phyloP scores from a whole-genome alignment of 2,113 vertebrate species.

The Salvelinus alpinus region DNA sequence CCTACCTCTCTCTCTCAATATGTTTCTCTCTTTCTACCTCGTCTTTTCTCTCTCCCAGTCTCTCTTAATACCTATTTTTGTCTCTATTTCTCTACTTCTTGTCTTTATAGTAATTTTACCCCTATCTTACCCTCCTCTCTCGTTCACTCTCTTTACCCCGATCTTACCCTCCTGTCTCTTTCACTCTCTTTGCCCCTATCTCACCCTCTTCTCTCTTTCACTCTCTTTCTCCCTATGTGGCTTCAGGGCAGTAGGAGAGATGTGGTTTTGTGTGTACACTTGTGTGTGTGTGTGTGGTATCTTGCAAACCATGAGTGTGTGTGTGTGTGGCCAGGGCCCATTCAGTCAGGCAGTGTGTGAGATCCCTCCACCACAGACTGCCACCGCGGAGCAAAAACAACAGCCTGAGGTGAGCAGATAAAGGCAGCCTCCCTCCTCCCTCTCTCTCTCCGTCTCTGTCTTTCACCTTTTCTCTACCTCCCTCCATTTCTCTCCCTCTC shows the following conservation, averaged over 20 bases:
- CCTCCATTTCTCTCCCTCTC: not conserved
- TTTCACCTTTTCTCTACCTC: not conserved
- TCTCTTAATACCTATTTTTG: not conserved
- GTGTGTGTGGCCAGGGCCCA: not conserved
- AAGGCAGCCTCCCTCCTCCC: conserved; percentile 1
- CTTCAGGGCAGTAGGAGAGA: too few species aligned
- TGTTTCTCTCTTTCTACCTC: conserved; percentile 7
- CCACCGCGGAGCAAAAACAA: conserved; percentile 17
- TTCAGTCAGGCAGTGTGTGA: conserved; percentile 1
- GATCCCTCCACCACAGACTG: not conserved
- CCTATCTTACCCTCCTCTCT: not conserved
- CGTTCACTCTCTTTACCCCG: not conserved
- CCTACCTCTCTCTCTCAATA: not conserved
- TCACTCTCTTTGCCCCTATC: too few species aligned
- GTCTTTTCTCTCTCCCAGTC: conserved; percentile 9
- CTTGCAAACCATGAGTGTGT: not conserved
- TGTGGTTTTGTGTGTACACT: conserved; percentile 1
- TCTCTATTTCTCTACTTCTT: not conserved
- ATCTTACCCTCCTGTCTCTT: too few species aligned
- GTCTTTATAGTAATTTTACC: not conserved
- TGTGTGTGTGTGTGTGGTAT: conserved; percentile 14
- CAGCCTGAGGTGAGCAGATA: conserved; percentile 19
- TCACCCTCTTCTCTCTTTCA: too few species aligned
- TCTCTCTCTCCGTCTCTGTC: not conserved
- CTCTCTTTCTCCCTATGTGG: not conserved